Conservation (phyloP, 2,797 vertebrate genomes). For the Intellagama lesueurii region DNA sequence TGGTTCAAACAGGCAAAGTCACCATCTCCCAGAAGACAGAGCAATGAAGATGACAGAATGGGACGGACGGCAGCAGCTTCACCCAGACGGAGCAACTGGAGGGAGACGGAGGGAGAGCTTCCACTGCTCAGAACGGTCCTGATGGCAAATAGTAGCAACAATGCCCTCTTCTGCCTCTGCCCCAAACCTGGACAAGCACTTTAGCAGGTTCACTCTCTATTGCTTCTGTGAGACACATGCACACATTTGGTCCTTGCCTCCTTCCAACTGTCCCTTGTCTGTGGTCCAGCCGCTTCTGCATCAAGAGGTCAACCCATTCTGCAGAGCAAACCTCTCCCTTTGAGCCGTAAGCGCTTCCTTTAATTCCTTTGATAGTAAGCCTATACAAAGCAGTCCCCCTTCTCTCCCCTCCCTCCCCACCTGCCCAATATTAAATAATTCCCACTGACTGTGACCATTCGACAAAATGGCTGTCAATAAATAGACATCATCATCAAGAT, state of each 20-base stretch:
- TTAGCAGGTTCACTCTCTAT: slow-evolving; percentile 36
- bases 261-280: slow-evolving; percentile 25
- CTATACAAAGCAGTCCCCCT: slow-evolving; percentile 60
- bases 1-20: slow-evolving; percentile 12
- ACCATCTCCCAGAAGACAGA: slow-evolving; percentile 13
- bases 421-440: slow-evolving; percentile 60
- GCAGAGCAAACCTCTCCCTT: slow-evolving; percentile 18
- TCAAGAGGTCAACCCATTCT: background rate
- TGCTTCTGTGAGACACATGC: slow-evolving; percentile 37
- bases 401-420: slow-evolving; percentile 24
- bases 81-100: background rate
- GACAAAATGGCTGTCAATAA: slow-evolving; percentile 74
- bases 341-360: slow-evolving; percentile 37
- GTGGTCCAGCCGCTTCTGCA: slow-evolving; percentile 51
- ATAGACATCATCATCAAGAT: slow-evolving; percentile 62
- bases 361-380: slow-evolving; percentile 55
- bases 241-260: slow-evolving; percentile 55
- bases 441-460: slow-evolving; percentile 15
- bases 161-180: background rate
- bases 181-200: background rate
- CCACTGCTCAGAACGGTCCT: background rate
- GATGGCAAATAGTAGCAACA: background rate
- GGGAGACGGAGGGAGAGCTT: background rate
- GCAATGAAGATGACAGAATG: slow-evolving; percentile 21
- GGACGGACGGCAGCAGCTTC: background rate